Base-by-base conservation (phyloP, 2,888 invertebrate genomes). In the Axea sp. region DNA sequence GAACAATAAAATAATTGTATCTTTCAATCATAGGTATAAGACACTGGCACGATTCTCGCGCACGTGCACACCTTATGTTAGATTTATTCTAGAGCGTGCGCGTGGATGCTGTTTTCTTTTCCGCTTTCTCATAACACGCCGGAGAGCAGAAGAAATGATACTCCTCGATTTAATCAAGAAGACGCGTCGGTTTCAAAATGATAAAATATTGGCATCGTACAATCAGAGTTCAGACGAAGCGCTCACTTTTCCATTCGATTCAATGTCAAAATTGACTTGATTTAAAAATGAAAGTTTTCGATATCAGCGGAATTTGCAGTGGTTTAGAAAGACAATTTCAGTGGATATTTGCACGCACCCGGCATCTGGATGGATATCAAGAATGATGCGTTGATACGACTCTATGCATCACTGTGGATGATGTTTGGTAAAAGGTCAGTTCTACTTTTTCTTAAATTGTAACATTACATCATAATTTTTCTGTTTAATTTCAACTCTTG, bases 21-120 rank as follows among this genome's bases (percentile, higher is more conserved):
- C 47, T 57, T 24, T 49, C 41, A 33, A 39, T 26, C 14, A 37
- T 26, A 30, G 33, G 33, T 43, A 59, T 43, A 33, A 68, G 59
- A 75, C 77, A 76, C 67, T 49, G 57, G 75, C 64, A 77, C 77
- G 75, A 69, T 78, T 79, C 76, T 76, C 69, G 79, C 80, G 81
- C 81, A 81, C 76, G 67, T 78, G 75, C 68, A 73, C 75, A 51
- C 47, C 69, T 49, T 68, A 68, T 76, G 78, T 80, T 57, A 41
- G 60, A 67, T 73, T 73, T 78, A 76, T 78, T 80, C 76, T 57
- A 75, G 77, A 78, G 78, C 55, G 31, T 79, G 78, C 80, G 80
- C 76, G 41, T 35, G 77, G 68, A 71, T 73, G 67, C 72, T 78
- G 75, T 76, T 76, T 76, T 76, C 65, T 72, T 76, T 67, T 73